Conservation (phyloP, 2,888 invertebrate genomes). For the Spisula solida region DNA sequence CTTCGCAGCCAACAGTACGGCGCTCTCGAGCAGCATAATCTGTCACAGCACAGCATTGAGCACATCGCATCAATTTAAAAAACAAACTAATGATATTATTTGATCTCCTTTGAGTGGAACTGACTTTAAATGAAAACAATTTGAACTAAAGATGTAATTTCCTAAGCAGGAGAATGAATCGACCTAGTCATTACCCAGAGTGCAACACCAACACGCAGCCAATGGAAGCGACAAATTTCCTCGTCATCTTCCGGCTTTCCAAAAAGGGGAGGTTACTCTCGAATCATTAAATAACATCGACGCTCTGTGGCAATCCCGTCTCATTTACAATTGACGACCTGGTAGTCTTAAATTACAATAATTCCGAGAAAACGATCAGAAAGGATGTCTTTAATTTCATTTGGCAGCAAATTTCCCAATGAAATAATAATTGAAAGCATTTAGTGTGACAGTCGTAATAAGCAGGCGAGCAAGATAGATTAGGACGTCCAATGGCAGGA, state of each 20-base stretch:
- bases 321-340: conserved; percentile 61
- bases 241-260: neutral
- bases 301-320: conserved; percentile 42
- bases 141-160: conserved; percentile 26
- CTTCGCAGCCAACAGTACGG: neutral
- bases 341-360: conserved; percentile 60
- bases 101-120: conserved; percentile 19
- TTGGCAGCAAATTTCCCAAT: conserved; percentile 73
- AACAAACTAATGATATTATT: conserved; percentile 14
- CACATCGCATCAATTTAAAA: conserved; percentile 9
- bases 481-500: conserved; percentile 45
- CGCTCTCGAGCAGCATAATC: neutral
- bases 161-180: neutral
- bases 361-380: conserved; percentile 60
- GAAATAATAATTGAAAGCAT: conserved; percentile 71
- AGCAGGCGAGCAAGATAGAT: conserved; percentile 47
- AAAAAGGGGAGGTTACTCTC: conserved; percentile 30
- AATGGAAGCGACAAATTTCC: conserved; percentile 13
- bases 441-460: conserved; percentile 69
- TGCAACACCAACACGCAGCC: neutral
- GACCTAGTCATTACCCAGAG: conserved; percentile 19
- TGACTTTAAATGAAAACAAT: conserved; percentile 26
- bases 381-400: conserved; percentile 72
- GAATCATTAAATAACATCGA: conserved; percentile 11
- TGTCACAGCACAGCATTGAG: neutral